Percentiles rank a stretch among this genome's conserved stretches.
Conservation (phyloP, 2,888 invertebrate genomes). For the Eurytoma adleriae region DNA sequence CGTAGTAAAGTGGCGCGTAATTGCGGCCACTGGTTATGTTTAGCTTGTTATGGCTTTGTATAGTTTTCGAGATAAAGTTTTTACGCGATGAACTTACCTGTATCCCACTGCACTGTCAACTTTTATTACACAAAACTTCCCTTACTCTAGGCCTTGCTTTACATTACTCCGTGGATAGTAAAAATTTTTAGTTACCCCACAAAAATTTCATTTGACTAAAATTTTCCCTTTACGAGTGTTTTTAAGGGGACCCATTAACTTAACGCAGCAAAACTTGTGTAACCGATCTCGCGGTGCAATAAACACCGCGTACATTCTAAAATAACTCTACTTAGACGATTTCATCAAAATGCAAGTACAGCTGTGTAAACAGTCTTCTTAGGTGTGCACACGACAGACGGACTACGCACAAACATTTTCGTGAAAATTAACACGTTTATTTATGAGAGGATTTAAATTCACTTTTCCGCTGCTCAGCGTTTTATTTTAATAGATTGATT, state of each 20-base stretch:
- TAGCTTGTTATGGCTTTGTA: constrained; percentile 9
- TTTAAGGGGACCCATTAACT: constrained; percentile 37
- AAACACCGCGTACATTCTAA: constrained; percentile 30
- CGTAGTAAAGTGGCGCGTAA: background rate
- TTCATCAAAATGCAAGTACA: no score
- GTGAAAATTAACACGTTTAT: no score
- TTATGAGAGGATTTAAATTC: no score
- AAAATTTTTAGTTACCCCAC: constrained; percentile 29
- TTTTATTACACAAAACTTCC: constrained; percentile 30
- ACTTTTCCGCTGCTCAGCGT: no score
- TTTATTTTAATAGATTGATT: background rate
- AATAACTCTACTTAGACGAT: constrained; percentile 6
- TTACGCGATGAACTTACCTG: constrained; percentile 31
- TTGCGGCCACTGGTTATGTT: constrained; percentile 11
- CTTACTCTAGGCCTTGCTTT: constrained; percentile 12
- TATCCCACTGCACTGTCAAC: constrained; percentile 14
- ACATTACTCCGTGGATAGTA: no score
- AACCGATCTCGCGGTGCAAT: constrained; percentile 1
- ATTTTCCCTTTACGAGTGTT: constrained; percentile 35
- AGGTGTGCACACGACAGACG: no score
- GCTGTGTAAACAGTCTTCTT: no score
- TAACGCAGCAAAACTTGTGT: constrained; percentile 38
- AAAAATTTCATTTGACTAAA: constrained; percentile 42
- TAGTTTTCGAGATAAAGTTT: constrained; percentile 32
- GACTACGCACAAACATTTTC: background rate